Base-by-base conservation (phyloP, 2,113 vertebrate genomes). In the Spilogale gracilis region DNA sequence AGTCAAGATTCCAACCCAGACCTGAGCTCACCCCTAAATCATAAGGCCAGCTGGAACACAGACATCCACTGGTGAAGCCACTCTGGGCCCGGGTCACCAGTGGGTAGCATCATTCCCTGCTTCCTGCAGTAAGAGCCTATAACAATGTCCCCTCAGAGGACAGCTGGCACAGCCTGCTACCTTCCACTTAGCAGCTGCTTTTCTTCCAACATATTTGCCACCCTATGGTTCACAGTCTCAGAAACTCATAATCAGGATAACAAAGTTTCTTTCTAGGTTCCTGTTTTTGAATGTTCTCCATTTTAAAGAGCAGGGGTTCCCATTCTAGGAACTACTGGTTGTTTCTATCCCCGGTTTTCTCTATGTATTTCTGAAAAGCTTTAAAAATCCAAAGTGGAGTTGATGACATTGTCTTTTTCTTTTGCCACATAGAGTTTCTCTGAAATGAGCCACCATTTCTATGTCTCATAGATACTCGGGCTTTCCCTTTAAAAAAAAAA, bases 381-480 rank as follows among this genome's bases (percentile, higher is more conserved):
- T 89, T 84, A n/a, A 76, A 73, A 86, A 43, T 52, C 1, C 14
- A 56, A 93, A 76, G 8, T 56, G 81, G 61, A 89, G 71, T 67
- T 14, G 38, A 74, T 58, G 25, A 71, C 82, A 87, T 52, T 84
- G 69, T 96, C 67, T 84, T 86, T 93, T 93, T 83, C 85, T 30
- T 50, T 50, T 20, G 58, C 93, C 91, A 96, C 79, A 86, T 10
- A 91, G 48, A 91, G 60, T 84, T 38, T 89, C 78, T 96, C 87
- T 89, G 32, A 96, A 94, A 94, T 63, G 48, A 79, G 54, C 67
- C 82, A 25, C 82, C 83, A 89, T 96, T 82, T 78, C 79, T 32
- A 61, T 52, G 60, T 60, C 50, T 92, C 54, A 30, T n/a, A 61
- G 74, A 92, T 79, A 71, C 48, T 90, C 80, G 85, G 69, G 1